Base-by-base conservation (phyloP, 2,113 vertebrate genomes). In the Puntigrus tetrazona region DNA sequence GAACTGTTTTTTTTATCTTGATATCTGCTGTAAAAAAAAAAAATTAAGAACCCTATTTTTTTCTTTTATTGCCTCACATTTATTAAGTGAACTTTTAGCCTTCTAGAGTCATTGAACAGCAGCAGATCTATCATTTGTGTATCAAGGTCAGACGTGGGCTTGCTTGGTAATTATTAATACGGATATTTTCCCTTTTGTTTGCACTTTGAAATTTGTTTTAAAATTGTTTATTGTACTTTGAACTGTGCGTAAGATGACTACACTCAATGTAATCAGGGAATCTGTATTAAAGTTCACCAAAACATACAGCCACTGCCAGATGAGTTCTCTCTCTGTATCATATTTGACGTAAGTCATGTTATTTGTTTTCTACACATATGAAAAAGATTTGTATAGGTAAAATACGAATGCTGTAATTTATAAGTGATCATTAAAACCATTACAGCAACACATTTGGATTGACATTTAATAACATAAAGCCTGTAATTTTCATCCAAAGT, bases 141-240 rank as follows among this genome's bases (percentile, higher is more conserved):
- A 84, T 87, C 88, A 87, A 86, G 88, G 84, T 25, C 84, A 61
- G 22, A 31, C 69, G 88, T 89, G 88, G 88, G 86, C 69, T 72
- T 74, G 7, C 81, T 87, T 65, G 88, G 77, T 89, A 89, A 89
- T 89, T 86, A 89, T 89, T 89, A 89, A 89, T 89, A 86, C 75
- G 34, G 86, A 85, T 85, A 85, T 89, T 86, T 86, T 79, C 76
- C 81, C 78, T 78, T 89, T 89, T 87, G 86, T 85, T 87, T 89
- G 86, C 78, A 89, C 88, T 86, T 87, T 87, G 88, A 73, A 78
- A 87, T 87, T 87, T 87, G 84, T 87, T 87, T 89, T 59, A 82
- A 84, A 87, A 87, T 85, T 82, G 70, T 87, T 86, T 84, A 83
- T 67, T 34, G 86, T 1, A 86, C 88, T 87, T 89, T 89, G 86